These are phyloP conservation scores for Muscicapa adusta DNA, from an alignment of 2,113 vertebrate genomes.

Conservation along the genomic window DNA sequence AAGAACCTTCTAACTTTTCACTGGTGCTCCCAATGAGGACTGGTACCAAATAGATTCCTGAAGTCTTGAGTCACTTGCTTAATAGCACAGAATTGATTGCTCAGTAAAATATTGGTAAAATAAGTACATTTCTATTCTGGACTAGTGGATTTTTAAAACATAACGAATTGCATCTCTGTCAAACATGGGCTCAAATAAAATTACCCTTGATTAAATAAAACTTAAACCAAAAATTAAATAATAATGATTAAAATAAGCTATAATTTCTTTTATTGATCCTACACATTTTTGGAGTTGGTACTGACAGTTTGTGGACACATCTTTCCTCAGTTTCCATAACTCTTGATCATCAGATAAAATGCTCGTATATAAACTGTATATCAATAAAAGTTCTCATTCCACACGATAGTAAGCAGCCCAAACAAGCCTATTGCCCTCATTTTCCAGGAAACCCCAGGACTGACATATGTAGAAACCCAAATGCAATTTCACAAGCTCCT, in stretches of 20 bases:
- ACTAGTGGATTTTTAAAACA: neutral
- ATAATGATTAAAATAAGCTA: neutral
- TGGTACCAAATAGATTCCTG: neutral
- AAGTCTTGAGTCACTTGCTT: neutral
- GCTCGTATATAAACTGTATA: neutral
- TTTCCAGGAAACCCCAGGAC: neutral
- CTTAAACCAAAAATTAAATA: neutral
- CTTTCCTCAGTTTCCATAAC: conserved; percentile 3
- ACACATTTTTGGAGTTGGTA: neutral
- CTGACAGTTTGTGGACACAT: neutral
- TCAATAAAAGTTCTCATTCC: neutral
- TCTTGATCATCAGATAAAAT: neutral
- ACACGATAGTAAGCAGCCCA: neutral
- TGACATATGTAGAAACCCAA: neutral
- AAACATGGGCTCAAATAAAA: neutral
- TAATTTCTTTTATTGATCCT: neutral
- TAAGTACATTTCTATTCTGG: neutral
- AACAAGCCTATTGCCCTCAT: neutral
- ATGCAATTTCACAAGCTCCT: neutral
- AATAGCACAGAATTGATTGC: neutral
- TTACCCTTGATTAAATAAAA: neutral
- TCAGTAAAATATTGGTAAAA: neutral
- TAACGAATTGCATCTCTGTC: neutral
- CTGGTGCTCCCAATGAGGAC: neutral
- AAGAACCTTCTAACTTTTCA: neutral